A percentile compares a stretch with the other conserved stretches of the same genome.
Evolutionary conservation across 2,113 vertebrate genomes (phyloP).

Genomic region (Boleophthalmus pectinirostris): DNA sequence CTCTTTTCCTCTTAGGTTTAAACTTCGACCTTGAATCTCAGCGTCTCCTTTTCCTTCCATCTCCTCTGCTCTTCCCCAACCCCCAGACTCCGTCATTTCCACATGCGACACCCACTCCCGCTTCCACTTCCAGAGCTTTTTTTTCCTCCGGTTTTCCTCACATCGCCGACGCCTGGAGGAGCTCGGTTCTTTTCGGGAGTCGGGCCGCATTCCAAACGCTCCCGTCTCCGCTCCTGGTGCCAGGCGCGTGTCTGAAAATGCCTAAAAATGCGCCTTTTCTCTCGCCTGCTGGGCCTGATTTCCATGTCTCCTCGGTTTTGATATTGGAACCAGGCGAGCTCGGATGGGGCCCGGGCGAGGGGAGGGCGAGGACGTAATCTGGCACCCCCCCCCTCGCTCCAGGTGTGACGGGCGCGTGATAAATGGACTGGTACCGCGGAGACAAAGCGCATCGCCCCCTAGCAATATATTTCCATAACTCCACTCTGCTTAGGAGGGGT

Average conservation of each 20-base stretch:
- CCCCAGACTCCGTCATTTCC: conserved; percentile 12
- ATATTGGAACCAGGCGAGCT: not conserved
- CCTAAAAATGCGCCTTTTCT: not conserved
- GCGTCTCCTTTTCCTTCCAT: not conserved
- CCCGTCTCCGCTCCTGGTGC: not conserved
- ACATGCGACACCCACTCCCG: conserved; percentile 6
- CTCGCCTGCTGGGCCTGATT: conserved; percentile 24
- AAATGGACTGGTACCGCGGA: conserved; percentile 65
- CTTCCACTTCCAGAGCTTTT: conserved; percentile 5
- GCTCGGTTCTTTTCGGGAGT: not conserved
- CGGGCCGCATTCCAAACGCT: not conserved
- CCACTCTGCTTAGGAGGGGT: conserved; percentile 61
- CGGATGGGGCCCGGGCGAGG: conserved; percentile 4
- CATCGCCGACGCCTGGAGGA: not conserved
- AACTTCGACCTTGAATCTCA: not conserved
- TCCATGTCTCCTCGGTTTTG: conserved; percentile 19
- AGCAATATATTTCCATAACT: conserved; percentile 75
- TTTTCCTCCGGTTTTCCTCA: not conserved
- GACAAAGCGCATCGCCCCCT: conserved; percentile 68
- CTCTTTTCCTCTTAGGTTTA: no score
- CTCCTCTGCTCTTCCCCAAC: no score
- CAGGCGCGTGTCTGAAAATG: not conserved
- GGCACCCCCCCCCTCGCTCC: conserved; percentile 50
- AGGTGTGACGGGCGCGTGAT: conserved; percentile 71
- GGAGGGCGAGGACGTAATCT: conserved; percentile 38